These are phyloP conservation scores for Tetropium fuscum DNA, from an alignment of 2,888 invertebrate genomes.

Conservation along the genomic window DNA sequence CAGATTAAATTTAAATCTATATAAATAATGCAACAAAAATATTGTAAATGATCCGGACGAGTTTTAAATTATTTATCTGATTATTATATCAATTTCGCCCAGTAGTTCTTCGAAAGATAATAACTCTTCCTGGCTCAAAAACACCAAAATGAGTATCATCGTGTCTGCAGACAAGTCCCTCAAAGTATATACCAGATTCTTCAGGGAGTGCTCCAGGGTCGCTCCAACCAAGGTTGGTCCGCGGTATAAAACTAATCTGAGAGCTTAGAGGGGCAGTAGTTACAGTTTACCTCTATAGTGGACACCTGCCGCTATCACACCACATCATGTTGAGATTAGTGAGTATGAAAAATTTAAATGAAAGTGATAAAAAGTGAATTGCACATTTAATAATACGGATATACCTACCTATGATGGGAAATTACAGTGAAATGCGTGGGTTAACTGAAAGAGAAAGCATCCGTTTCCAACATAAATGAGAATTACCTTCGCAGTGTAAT, in stretches of 20 bases:
- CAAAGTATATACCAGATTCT: constrained; percentile 37
- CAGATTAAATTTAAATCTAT: background rate
- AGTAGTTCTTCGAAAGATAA: background rate
- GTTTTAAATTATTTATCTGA: background rate
- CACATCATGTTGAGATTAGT: constrained; percentile 59
- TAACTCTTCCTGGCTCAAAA: background rate
- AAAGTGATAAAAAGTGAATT: constrained; percentile 13
- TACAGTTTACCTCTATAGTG: constrained; percentile 60
- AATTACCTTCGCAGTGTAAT: constrained; percentile 27
- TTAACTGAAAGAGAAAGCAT: constrained; percentile 24
- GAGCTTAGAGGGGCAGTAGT: constrained; percentile 63
- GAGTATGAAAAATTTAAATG: constrained; percentile 51
- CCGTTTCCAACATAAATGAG: constrained; percentile 18
- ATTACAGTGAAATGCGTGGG: constrained; percentile 9
- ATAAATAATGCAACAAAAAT: background rate
- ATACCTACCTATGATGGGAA: too few species aligned
- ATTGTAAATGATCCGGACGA: background rate
- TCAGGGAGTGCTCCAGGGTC: constrained; percentile 64
- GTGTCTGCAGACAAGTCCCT: constrained; percentile 12
- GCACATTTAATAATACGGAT: constrained; percentile 8
- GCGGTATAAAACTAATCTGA: constrained; percentile 60
- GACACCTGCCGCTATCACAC: constrained; percentile 50
- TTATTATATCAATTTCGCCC: background rate
- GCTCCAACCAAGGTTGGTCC: constrained; percentile 62
- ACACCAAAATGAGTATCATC: constrained; percentile 11